A percentile compares a stretch with the other conserved stretches of the same genome.
These are phyloP conservation scores for Thereva unica DNA, from an alignment of 2,888 invertebrate species.

Conservation along the genomic window DNA sequence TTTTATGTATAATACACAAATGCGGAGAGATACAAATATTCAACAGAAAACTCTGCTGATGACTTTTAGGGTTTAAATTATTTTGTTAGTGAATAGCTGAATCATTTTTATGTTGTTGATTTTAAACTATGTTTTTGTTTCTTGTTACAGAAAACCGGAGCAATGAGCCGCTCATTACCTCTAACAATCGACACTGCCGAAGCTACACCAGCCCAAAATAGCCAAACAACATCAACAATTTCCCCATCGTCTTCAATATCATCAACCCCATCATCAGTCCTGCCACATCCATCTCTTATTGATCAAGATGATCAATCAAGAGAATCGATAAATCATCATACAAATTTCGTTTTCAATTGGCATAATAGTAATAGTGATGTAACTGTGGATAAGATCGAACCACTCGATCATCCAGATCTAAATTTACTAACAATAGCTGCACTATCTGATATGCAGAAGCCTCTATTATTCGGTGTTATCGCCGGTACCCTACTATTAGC, in stretches of 20 bases:
- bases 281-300: neutral
- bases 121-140: neutral
- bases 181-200: slow-evolving; percentile 55
- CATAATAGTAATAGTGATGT: slow-evolving; percentile 27
- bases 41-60: no score
- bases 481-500: slow-evolving; percentile 47
- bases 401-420: slow-evolving; percentile 46
- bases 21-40: no score
- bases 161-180: slow-evolving; percentile 54
- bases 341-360: slow-evolving; percentile 4
- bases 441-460: slow-evolving; percentile 48
- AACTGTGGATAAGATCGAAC: slow-evolving; percentile 44
- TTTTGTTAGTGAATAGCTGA: neutral
- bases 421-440: slow-evolving; percentile 46
- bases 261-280: neutral
- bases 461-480: slow-evolving; percentile 48
- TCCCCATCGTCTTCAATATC: neutral
- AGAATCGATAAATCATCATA: neutral
- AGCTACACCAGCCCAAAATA: slow-evolving; percentile 43
- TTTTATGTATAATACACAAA: no score
- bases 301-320: neutral
- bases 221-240: neutral
- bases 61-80: neutral
- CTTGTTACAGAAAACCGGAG: slow-evolving; percentile 50
- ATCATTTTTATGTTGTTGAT: neutral